Evolutionary conservation across 1,140 invertebrate species (phyloP).

Genomic region (Antheraea pernyi): DNA sequence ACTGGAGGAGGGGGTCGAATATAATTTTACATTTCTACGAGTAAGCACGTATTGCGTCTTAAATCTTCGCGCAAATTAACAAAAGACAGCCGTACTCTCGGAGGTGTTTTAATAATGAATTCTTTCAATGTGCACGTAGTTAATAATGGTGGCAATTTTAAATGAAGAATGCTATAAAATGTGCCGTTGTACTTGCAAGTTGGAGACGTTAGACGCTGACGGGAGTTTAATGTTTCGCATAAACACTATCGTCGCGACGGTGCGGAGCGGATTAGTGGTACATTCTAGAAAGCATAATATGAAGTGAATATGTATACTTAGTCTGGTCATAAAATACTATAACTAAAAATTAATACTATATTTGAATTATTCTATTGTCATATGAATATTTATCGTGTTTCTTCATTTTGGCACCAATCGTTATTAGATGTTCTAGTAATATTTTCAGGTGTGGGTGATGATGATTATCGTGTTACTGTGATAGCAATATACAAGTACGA

Average conservation of each 20-base stretch:
- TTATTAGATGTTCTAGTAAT: no score
- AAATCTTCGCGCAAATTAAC: slow-evolving; percentile 58
- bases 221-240: slow-evolving; percentile 40
- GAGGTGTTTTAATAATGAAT: slow-evolving; percentile 66
- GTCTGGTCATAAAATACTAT: no score
- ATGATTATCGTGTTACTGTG: no score
- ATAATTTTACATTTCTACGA: slow-evolving; percentile 28
- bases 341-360: no score
- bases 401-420: no score
- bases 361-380: no score
- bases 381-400: no score
- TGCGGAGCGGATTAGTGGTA: slow-evolving; percentile 31
- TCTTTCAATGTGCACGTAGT: slow-evolving; percentile 55
- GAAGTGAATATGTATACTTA: not conserved
- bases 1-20: not conserved
- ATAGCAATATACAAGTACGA: no score
- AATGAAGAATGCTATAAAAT: slow-evolving; percentile 56
- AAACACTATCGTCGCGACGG: slow-evolving; percentile 43
- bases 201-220: slow-evolving; percentile 10
- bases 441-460: no score
- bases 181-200: slow-evolving; percentile 38
- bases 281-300: slow-evolving; percentile 38
- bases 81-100: slow-evolving; percentile 52
- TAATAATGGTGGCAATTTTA: slow-evolving; percentile 46
- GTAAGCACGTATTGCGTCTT: slow-evolving; percentile 54